Percentiles rank a stretch among this genome's conserved stretches.
phyloP scores from a whole-genome alignment of 1,140 invertebrate species.

The Campoletis sonorensis region DNA sequence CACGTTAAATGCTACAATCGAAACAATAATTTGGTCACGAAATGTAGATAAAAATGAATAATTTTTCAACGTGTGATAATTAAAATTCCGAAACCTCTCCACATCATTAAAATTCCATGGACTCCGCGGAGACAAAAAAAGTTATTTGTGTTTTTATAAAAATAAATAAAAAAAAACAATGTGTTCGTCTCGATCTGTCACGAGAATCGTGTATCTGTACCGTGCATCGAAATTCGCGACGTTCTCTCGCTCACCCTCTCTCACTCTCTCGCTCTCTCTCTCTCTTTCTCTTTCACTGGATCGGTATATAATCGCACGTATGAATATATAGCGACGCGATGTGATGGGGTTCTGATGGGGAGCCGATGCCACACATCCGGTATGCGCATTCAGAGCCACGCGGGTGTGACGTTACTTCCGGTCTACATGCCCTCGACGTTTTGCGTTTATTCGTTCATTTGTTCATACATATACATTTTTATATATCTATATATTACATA shows the following conservation, averaged over 20 bases:
- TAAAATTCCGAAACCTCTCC: too few relatives aligned
- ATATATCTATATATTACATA: neutral
- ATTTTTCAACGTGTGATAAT: too few relatives aligned
- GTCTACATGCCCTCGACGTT: slow-evolving; percentile 72
- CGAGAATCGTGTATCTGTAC: slow-evolving; percentile 9
- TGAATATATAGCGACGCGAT: slow-evolving; percentile 58
- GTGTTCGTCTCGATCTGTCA: neutral
- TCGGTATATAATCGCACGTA: slow-evolving; percentile 49
- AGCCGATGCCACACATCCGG: slow-evolving; percentile 77
- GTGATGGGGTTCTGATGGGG: slow-evolving; percentile 74
- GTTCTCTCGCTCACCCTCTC: slow-evolving; percentile 10
- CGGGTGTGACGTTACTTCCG: slow-evolving; percentile 77
- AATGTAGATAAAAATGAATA: too few relatives aligned
- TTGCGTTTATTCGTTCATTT: slow-evolving; percentile 56
- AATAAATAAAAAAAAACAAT: neutral
- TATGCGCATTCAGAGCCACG: slow-evolving; percentile 77
- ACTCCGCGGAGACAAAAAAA: neutral
- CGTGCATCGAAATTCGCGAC: slow-evolving; percentile 26
- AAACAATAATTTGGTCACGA: too few relatives aligned
- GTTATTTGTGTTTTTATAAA: neutral
- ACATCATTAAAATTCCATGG: too few relatives aligned
- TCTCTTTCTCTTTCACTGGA: neutral
- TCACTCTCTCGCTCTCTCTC: slow-evolving; percentile 23
- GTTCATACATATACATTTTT: neutral
- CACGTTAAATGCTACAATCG: too few relatives aligned